phyloP scores from a whole-genome alignment of 2,113 vertebrate genomes.

The Boleophthalmus pectinirostris region DNA sequence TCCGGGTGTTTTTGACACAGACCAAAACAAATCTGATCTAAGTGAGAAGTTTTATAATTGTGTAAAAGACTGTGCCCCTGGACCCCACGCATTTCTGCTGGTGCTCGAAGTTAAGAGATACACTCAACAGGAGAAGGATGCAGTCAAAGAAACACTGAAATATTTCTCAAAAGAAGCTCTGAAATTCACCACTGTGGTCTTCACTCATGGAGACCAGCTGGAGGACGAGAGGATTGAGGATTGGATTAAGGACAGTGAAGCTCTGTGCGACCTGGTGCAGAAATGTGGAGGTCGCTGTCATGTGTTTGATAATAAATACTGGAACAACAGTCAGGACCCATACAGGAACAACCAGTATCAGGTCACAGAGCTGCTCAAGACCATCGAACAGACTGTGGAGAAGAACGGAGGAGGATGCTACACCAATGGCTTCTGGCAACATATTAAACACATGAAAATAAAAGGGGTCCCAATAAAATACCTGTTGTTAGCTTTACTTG shows the following conservation, averaged over 20 bases:
- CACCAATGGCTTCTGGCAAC: neutral
- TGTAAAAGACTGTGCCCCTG: neutral
- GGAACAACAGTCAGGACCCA: neutral
- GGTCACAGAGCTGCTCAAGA: neutral
- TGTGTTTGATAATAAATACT: conserved; percentile 7
- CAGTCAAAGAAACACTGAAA: neutral
- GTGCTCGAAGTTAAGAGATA: neutral
- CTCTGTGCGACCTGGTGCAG: neutral
- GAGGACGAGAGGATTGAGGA: neutral
- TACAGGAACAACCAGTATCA: conserved; percentile 1
- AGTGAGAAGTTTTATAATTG: neutral
- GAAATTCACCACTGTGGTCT: neutral
- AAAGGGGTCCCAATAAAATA: neutral
- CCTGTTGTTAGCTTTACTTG: neutral
- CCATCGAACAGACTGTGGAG: neutral
- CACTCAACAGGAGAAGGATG: neutral
- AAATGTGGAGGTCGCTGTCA: conserved; percentile 7
- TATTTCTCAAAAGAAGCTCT: neutral
- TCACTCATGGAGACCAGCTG: neutral
- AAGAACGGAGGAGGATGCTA: neutral
- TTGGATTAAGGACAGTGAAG: neutral
- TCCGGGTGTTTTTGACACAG: neutral
- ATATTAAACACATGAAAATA: neutral
- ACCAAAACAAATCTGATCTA: neutral
- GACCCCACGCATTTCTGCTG: neutral